Conservation (phyloP, 1,140 invertebrate genomes). For the Magallana angulata region DNA sequence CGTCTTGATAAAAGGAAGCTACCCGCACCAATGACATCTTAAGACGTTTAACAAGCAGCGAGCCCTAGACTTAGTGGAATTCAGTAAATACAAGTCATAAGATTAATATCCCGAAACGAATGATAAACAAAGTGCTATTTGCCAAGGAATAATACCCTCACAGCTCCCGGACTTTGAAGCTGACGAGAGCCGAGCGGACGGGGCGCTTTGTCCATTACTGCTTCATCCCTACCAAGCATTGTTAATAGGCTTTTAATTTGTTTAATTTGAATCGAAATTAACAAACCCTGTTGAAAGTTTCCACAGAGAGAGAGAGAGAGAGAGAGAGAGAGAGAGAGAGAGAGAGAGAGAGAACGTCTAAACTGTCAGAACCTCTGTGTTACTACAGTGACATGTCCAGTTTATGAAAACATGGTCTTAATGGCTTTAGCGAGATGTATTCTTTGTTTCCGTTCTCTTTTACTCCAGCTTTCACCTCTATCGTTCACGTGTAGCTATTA, state of each 20-base stretch:
- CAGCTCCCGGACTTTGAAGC: slow-evolving; percentile 11
- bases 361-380: slow-evolving; percentile 1
- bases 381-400: not conserved
- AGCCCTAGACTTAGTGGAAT: slow-evolving; percentile 4
- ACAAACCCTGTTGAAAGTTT: not conserved
- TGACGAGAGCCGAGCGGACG: not conserved
- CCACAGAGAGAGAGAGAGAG: not conserved
- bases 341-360: slow-evolving; percentile 1
- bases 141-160: slow-evolving; percentile 19
- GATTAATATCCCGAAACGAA: slow-evolving; percentile 34
- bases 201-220: not conserved
- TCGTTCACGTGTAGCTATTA: not conserved
- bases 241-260: slow-evolving; percentile 12
- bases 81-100: slow-evolving; percentile 35
- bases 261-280: slow-evolving; percentile 28
- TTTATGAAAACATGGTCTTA: not conserved
- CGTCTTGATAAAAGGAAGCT: slow-evolving; percentile 32
- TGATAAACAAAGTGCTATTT: slow-evolving; percentile 35
- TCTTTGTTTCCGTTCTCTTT: not conserved
- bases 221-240: slow-evolving; percentile 1
- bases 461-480: not conserved
- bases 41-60: slow-evolving; percentile 29
- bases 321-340: slow-evolving; percentile 37
- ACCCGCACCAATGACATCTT: slow-evolving; percentile 29
- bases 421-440: not conserved